A percentile compares a stretch with the other conserved stretches of the same genome.
Conservation (phyloP, 2,888 invertebrate genomes). For the Tipula confusa region DNA sequence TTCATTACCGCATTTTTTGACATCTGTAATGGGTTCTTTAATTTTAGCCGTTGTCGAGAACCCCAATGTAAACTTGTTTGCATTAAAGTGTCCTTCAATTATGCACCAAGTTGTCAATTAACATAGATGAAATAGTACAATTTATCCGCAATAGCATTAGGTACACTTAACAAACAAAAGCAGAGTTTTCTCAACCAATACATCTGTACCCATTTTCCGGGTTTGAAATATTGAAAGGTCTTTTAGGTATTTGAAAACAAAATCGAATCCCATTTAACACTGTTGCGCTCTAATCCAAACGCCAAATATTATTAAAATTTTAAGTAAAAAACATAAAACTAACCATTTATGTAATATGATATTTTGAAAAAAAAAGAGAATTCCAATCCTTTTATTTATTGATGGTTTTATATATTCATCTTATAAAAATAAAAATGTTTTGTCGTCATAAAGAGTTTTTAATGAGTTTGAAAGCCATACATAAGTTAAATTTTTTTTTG, state of each 20-base stretch:
- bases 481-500: background rate
- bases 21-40: too few species aligned
- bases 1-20: too few species aligned
- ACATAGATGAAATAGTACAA: too few species aligned
- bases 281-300: background rate
- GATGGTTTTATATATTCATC: background rate
- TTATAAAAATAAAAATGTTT: background rate
- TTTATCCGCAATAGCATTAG: too few species aligned
- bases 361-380: background rate
- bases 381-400: background rate
- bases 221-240: too few species aligned
- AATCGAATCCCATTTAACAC: background rate
- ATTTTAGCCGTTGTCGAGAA: too few species aligned
- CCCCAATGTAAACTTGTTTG: too few species aligned
- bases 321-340: background rate
- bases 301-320: background rate
- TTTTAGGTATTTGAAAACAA: background rate
- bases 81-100: too few species aligned
- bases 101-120: too few species aligned
- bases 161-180: too few species aligned
- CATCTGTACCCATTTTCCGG: too few species aligned
- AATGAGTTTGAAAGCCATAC: background rate
- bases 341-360: slow-evolving; percentile 12
- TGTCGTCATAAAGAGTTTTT: background rate
- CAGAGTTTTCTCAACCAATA: too few species aligned